These are phyloP conservation scores for Stomatorhinus ivindoensis DNA, from an alignment of 2,113 vertebrate species.

Conservation along the genomic window DNA sequence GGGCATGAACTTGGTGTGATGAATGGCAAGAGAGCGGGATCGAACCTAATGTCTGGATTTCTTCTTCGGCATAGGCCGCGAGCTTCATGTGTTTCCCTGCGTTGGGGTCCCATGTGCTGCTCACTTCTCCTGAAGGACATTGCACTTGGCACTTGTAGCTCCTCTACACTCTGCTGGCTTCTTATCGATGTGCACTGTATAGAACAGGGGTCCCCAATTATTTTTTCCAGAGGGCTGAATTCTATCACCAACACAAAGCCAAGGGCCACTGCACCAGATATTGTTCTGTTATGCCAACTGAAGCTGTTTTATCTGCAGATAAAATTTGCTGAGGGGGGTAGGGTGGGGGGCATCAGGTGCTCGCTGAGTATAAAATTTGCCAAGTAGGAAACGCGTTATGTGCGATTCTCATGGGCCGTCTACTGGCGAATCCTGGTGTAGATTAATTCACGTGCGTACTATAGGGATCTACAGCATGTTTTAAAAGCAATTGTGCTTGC, in stretches of 20 bases:
- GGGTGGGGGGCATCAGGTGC: background rate
- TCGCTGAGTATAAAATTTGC: background rate
- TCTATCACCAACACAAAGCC: background rate
- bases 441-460: background rate
- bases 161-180: background rate
- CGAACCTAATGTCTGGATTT: background rate
- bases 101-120: background rate
- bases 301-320: background rate
- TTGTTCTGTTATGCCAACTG: background rate
- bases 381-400: background rate
- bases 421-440: background rate
- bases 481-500: no score
- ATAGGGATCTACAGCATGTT: background rate
- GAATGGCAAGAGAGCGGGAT: background rate
- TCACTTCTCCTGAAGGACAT: background rate
- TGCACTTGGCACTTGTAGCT: background rate
- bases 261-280: background rate
- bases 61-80: background rate
- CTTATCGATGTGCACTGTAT: background rate
- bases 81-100: background rate
- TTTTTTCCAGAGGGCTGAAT: background rate
- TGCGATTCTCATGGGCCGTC: background rate
- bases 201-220: background rate
- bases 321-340: background rate
- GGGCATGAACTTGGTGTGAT: background rate